Evolutionary conservation across 64 coral and sea anemone species (phyloP).

Genomic region (Stylophora pistillata): DNA sequence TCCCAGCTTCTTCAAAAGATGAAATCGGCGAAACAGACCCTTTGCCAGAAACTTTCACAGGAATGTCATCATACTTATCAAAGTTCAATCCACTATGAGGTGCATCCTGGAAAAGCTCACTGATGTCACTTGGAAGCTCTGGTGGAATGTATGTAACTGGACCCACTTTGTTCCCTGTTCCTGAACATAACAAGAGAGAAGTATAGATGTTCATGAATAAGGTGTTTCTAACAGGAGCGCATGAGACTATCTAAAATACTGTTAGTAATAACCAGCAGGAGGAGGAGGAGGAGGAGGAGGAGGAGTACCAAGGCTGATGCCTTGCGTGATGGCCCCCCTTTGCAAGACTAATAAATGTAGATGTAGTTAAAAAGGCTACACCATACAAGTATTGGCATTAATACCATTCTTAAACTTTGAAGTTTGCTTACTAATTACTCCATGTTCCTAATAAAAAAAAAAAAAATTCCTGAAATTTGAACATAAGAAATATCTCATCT

Average conservation of each 20-base stretch:
- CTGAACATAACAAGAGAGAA: background rate
- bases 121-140: constrained; percentile 74
- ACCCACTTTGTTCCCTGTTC: background rate
- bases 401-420: too few relatives aligned
- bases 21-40: constrained; percentile 57
- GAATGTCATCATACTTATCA: constrained; percentile 90
- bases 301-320: too few relatives aligned
- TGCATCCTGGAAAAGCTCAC: constrained; percentile 71
- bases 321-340: too few relatives aligned
- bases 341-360: too few relatives aligned
- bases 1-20: constrained; percentile 81
- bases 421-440: too few relatives aligned
- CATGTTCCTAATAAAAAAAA: too few relatives aligned
- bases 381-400: too few relatives aligned
- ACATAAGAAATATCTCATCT: background rate
- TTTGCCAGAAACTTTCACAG: constrained; percentile 70
- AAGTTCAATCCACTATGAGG: constrained; percentile 92
- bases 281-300: too few relatives aligned
- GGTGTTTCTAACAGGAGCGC: too few relatives aligned
- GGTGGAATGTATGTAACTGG: constrained; percentile 91
- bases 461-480: background rate
- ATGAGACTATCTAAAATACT: too few relatives aligned
- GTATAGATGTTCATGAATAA: background rate
- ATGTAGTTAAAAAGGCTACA: too few relatives aligned
- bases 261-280: too few relatives aligned